phyloP scores from a whole-genome alignment of 2,797 vertebrate species.

The Cichlasoma orientale region DNA sequence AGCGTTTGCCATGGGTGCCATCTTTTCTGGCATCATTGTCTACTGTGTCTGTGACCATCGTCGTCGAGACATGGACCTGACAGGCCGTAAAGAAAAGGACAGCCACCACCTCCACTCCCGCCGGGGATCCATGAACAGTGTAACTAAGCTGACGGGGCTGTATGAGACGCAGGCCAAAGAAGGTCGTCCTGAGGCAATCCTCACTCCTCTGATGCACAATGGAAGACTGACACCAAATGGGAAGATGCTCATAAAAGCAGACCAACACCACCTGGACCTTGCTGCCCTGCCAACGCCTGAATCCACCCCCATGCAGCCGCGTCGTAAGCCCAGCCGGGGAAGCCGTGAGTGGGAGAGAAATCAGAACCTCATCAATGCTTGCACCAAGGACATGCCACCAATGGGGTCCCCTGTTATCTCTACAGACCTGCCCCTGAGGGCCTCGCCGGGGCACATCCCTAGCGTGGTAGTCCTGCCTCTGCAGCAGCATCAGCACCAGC shows the following conservation, averaged over 20 bases:
- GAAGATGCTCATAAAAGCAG: constrained; percentile 96
- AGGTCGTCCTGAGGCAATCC: constrained; percentile 92
- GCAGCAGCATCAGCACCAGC: constrained; percentile 81
- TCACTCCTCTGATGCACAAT: constrained; percentile 96
- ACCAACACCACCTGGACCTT: constrained; percentile 96
- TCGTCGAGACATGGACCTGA: constrained; percentile 86
- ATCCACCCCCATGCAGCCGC: constrained; percentile 95
- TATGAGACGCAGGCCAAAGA: constrained; percentile 96
- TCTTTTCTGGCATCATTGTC: constrained; percentile 96
- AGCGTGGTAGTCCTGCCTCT: constrained; percentile 95
- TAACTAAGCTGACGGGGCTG: constrained; percentile 95
- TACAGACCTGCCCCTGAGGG: constrained; percentile 91
- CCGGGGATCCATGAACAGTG: constrained; percentile 95
- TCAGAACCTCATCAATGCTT: constrained; percentile 98
- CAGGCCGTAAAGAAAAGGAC: constrained; percentile 92
- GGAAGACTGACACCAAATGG: constrained; percentile 88
- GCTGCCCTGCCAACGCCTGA: constrained; percentile 94
- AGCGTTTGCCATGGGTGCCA: constrained; percentile 96
- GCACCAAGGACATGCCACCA: constrained; percentile 92
- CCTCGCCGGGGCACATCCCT: constrained; percentile 95
- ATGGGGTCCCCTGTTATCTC: constrained; percentile 93
- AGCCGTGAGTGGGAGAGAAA: constrained; percentile 97
- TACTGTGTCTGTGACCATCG: constrained; percentile 97
- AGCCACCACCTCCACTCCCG: constrained; percentile 86
- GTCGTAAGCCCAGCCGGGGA: constrained; percentile 91